phyloP scores from a whole-genome alignment of 2,888 invertebrate species.

The Orthosia cruda region DNA sequence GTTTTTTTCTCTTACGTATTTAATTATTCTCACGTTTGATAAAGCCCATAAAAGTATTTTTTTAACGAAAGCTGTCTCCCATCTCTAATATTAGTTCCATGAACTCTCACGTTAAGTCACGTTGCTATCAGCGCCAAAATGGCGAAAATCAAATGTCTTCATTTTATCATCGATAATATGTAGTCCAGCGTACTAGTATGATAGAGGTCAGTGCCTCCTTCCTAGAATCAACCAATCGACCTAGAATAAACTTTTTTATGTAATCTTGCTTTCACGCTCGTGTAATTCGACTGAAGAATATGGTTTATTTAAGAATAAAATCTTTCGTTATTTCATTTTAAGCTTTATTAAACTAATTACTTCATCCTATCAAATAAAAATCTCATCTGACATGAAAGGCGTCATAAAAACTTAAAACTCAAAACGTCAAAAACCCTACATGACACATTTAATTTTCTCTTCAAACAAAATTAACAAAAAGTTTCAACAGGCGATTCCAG shows the following conservation, averaged over 20 bases:
- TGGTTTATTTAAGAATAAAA: background rate
- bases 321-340: background rate
- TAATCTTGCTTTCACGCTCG: background rate
- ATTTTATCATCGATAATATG: too few species aligned
- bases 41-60: too few species aligned
- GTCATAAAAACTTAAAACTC: conserved; percentile 2
- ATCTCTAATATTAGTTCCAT: too few species aligned
- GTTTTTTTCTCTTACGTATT: too few species aligned
- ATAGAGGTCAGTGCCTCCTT: too few species aligned
- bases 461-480: conserved; percentile 16
- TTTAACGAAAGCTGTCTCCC: too few species aligned
- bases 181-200: too few species aligned
- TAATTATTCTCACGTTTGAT: too few species aligned
- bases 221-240: too few species aligned
- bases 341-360: background rate
- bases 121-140: too few species aligned
- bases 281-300: background rate
- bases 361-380: background rate
- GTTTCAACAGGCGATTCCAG: conserved; percentile 28
- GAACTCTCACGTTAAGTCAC: too few species aligned
- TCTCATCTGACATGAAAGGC: background rate
- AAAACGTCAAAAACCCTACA: conserved; percentile 15
- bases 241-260: background rate
- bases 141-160: too few species aligned
- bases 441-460: conserved; percentile 28